Evolutionary conservation across 2,888 invertebrate genomes (phyloP).

Genomic region (Mythimna lalbum): DNA sequence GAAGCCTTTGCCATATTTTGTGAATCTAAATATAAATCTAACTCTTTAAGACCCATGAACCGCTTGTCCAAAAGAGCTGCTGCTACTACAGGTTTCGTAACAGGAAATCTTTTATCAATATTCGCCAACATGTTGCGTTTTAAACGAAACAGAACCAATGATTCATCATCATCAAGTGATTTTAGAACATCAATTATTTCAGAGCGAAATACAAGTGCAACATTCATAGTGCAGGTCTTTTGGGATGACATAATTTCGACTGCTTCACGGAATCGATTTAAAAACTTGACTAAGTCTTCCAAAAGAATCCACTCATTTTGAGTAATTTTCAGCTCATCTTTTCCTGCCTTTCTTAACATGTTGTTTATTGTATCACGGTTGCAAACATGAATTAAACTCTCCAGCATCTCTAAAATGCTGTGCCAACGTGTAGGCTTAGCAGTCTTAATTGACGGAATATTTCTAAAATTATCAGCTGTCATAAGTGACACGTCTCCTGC

Average conservation of each 20-base stretch:
- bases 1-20: background rate
- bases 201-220: constrained; percentile 5
- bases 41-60: background rate
- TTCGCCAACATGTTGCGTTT: constrained; percentile 1
- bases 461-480: background rate
- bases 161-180: constrained; percentile 8
- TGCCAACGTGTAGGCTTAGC: background rate
- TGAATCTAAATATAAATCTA: too few relatives aligned
- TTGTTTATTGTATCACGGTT: background rate
- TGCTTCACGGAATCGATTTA: constrained; percentile 1
- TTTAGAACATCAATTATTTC: constrained; percentile 8
- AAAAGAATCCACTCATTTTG: background rate
- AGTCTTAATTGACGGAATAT: background rate
- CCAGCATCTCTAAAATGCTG: background rate
- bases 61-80: constrained; percentile 4
- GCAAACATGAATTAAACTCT: constrained; percentile 1
- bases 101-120: background rate
- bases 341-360: background rate
- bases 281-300: background rate
- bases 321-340: background rate
- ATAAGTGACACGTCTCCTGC: too few relatives aligned
- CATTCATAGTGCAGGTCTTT: constrained; percentile 4
- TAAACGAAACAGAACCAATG: constrained; percentile 8
- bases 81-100: constrained; percentile 5
- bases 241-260: constrained; percentile 2